phyloP scores from a whole-genome alignment of 2,113 vertebrate species.

The Dromaius novaehollandiae region DNA sequence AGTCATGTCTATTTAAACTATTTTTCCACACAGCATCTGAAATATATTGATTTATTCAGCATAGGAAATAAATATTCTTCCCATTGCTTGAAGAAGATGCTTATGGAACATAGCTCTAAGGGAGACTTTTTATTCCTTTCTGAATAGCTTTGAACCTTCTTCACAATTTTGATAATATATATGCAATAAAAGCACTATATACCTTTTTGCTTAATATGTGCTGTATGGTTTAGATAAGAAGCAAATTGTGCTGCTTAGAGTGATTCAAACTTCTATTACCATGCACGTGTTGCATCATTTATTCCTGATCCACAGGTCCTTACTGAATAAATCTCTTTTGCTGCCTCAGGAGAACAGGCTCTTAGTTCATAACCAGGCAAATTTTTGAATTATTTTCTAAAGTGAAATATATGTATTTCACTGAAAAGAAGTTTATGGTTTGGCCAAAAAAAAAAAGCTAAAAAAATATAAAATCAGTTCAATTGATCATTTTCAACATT shows the following conservation, averaged over 20 bases:
- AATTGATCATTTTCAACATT: neutral
- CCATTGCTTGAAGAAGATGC: neutral
- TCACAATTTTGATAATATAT: neutral
- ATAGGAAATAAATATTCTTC: neutral
- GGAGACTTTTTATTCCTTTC: neutral
- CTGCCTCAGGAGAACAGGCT: neutral
- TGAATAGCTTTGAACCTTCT: neutral
- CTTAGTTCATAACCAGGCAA: neutral
- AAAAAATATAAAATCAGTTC: neutral
- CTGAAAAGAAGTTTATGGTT: neutral
- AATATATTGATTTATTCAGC: neutral
- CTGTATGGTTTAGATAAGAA: slow-evolving; percentile 24
- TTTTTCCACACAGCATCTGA: neutral
- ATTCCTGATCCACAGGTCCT: neutral
- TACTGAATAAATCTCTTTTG: neutral
- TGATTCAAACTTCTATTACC: neutral
- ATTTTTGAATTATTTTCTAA: neutral
- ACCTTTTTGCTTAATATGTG: neutral
- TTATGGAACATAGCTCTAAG: neutral
- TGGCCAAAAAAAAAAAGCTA: neutral
- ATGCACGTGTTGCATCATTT: neutral
- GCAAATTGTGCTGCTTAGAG: neutral
- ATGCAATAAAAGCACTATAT: neutral
- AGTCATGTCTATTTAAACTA: neutral
- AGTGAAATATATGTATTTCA: neutral